These are phyloP conservation scores for Rutpela maculata DNA, from an alignment of 2,888 invertebrate genomes.

Conservation along the genomic window DNA sequence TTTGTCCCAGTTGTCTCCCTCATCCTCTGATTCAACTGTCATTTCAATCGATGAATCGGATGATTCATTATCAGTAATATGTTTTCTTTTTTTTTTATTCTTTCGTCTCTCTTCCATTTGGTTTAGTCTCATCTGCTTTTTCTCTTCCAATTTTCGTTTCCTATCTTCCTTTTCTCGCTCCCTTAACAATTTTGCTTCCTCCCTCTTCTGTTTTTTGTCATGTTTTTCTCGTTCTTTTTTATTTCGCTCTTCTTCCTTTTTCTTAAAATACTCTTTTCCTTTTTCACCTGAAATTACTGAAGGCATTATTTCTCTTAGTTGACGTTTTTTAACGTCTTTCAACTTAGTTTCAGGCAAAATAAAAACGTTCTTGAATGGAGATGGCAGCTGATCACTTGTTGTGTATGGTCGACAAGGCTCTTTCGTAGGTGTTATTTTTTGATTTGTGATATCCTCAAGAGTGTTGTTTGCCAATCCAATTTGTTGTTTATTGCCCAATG, in stretches of 20 bases:
- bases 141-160: conserved; percentile 11
- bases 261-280: conserved; percentile 19
- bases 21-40: conserved; percentile 29
- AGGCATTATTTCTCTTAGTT: conserved; percentile 9
- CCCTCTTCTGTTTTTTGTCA: conserved; percentile 18
- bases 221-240: conserved; percentile 11
- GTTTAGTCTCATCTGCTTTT: conserved; percentile 11
- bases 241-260: conserved; percentile 17
- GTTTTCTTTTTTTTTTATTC: conserved; percentile 3
- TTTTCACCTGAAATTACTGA: conserved; percentile 22
- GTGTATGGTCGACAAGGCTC: neutral
- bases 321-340: neutral
- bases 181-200: conserved; percentile 12
- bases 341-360: neutral
- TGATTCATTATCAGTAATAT: conserved; percentile 8
- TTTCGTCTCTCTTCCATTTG: conserved; percentile 8
- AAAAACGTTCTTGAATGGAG: conserved; percentile 10
- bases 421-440: conserved; percentile 8
- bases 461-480: neutral
- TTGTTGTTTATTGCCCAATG: neutral
- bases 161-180: conserved; percentile 7
- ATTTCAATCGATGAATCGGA: conserved; percentile 32
- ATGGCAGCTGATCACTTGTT: conserved; percentile 22
- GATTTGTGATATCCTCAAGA: neutral
- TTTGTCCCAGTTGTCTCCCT: conserved; percentile 32